Percentiles rank a stretch among this genome's conserved stretches.
Evolutionary conservation across 2,888 invertebrate species (phyloP).

Genomic region (Meganola albula): DNA sequence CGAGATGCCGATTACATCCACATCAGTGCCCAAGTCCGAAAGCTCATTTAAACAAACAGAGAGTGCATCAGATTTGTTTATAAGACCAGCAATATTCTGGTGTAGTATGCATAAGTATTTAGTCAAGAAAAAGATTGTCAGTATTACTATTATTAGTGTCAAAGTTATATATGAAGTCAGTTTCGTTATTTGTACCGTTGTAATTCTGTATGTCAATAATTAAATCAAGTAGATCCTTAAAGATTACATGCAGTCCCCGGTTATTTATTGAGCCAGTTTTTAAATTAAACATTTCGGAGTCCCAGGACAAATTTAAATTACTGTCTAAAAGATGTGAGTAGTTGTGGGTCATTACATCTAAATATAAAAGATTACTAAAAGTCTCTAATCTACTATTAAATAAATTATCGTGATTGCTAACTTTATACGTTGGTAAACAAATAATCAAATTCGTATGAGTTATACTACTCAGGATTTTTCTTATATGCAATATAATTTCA

Average conservation of each 20-base stretch:
- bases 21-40: neutral
- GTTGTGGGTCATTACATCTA: constrained; percentile 1
- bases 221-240: neutral
- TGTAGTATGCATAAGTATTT: neutral
- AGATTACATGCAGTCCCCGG: neutral
- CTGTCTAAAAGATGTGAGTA: neutral
- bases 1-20: constrained; percentile 1
- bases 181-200: neutral
- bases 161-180: neutral
- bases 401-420: constrained; percentile 1
- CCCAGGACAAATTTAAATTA: neutral
- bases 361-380: neutral
- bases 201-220: constrained; percentile 3
- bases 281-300: neutral
- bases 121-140: constrained; percentile 1
- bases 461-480: too few species aligned
- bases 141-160: constrained; percentile 3
- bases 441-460: too few species aligned
- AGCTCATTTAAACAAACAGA: neutral
- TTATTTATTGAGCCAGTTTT: neutral
- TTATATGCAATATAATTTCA: neutral
- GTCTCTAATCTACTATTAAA: neutral
- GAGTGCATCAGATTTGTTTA: neutral
- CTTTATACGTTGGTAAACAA: neutral
- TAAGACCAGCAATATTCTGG: neutral